These are phyloP conservation scores for Budorcas taxicolor DNA, from an alignment of 2,113 vertebrate genomes.

Conservation along the genomic window DNA sequence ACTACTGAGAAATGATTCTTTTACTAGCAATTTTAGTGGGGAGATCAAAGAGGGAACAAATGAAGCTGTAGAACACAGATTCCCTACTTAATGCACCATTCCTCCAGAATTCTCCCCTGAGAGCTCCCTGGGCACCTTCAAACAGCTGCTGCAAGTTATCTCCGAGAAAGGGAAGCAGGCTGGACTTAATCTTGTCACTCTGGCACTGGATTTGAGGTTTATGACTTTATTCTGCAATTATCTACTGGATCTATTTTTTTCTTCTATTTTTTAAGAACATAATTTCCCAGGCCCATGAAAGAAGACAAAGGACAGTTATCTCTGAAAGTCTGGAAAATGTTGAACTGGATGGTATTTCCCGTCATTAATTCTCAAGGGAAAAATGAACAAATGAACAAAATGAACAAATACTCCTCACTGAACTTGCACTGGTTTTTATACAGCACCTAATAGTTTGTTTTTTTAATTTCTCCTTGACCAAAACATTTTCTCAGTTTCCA, in stretches of 20 bases:
- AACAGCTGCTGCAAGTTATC: not conserved
- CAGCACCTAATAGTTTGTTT: not conserved
- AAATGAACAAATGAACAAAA: not conserved
- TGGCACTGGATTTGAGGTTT: not conserved
- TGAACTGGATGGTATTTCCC: not conserved
- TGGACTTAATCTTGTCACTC: not conserved
- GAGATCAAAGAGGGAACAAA: not conserved
- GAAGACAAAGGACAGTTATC: not conserved
- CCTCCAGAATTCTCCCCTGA: not conserved
- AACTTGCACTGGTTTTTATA: not conserved
- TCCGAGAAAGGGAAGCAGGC: not conserved
- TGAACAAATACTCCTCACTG: not conserved
- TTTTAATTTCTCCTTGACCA: not conserved
- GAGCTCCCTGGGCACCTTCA: no score
- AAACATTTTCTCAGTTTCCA: not conserved
- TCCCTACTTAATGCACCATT: rapidly evolving
- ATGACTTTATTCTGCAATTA: no score
- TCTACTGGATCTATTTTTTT: not conserved
- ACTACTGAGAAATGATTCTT: not conserved
- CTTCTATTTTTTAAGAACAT: not conserved
- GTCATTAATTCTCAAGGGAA: not conserved
- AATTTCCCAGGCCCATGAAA: not conserved
- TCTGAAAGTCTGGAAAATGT: not conserved
- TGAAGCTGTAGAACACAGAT: not conserved
- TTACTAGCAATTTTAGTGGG: not conserved